These are phyloP conservation scores for Eupeodes luniger DNA, from an alignment of 2,888 invertebrate genomes.

Conservation along the genomic window DNA sequence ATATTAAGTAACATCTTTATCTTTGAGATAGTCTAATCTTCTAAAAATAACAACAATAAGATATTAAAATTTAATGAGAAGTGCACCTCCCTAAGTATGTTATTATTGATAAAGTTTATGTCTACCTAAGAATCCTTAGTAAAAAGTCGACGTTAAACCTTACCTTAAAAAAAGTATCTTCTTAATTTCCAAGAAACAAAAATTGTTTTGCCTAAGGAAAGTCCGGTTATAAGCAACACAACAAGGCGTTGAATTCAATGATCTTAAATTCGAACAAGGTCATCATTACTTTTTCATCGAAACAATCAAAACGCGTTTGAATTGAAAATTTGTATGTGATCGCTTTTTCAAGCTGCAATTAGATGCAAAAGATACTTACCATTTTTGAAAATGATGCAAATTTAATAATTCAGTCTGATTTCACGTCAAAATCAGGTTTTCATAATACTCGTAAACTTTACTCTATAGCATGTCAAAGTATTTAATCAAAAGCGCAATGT, in stretches of 20 bases:
- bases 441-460: no score
- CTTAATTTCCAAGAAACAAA: no score
- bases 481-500: slow-evolving; percentile 18
- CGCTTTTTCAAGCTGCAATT: neutral
- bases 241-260: slow-evolving; percentile 6
- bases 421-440: slow-evolving; percentile 12
- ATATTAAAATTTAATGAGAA: no score
- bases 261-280: slow-evolving; percentile 28
- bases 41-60: no score
- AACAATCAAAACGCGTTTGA: slow-evolving; percentile 32
- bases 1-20: no score
- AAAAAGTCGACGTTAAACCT: no score
- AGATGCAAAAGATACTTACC: slow-evolving; percentile 36
- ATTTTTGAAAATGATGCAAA: slow-evolving; percentile 27
- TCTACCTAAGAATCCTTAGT: no score
- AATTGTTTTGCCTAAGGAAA: neutral
- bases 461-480: neutral
- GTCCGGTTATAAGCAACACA: slow-evolving; percentile 8
- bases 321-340: neutral
- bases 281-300: neutral
- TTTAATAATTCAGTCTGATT: slow-evolving; percentile 11
- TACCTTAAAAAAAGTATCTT: no score
- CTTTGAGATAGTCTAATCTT: no score
- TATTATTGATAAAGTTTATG: no score
- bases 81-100: no score